phyloP scores from a whole-genome alignment of 2,797 vertebrate genomes.

The Acipenser ruthenus region DNA sequence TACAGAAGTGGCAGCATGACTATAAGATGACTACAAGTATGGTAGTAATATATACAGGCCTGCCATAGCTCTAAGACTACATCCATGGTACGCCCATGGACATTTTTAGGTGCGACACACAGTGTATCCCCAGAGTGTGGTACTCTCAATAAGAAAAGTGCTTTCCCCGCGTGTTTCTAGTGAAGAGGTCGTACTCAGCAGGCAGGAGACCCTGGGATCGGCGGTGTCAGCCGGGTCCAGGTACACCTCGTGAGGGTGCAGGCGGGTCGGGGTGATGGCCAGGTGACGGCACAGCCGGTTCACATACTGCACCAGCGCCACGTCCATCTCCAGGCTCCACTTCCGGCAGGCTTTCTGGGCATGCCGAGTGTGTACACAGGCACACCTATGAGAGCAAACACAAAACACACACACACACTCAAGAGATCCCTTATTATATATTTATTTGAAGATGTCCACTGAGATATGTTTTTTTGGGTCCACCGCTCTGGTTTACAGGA shows the following conservation, averaged over 20 bases:
- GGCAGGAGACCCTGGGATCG: conserved; percentile 79
- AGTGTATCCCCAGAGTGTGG: background rate
- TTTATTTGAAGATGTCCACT: background rate
- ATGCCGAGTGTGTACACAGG: conserved; percentile 82
- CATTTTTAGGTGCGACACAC: no score
- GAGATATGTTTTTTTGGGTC: background rate
- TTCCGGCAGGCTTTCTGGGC: conserved; percentile 89
- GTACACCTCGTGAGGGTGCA: conserved; percentile 94
- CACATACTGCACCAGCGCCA: conserved; percentile 85
- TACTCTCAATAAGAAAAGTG: no score
- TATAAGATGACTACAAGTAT: no score
- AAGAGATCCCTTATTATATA: no score
- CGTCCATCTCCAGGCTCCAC: conserved; percentile 92
- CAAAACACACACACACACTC: conserved; percentile 15
- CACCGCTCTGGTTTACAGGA: background rate
- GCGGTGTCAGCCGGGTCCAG: conserved; percentile 76
- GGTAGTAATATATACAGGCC: no score
- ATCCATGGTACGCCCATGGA: no score
- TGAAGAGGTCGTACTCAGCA: conserved; percentile 65
- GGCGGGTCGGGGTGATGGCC: conserved; percentile 86
- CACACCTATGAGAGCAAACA: conserved; percentile 43
- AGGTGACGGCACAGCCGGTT: conserved; percentile 92
- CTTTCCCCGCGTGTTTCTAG: background rate
- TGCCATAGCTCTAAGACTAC: no score
- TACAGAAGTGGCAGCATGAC: no score